These are phyloP conservation scores for Etheostoma cragini DNA, from an alignment of 2,113 vertebrate species.

Conservation along the genomic window DNA sequence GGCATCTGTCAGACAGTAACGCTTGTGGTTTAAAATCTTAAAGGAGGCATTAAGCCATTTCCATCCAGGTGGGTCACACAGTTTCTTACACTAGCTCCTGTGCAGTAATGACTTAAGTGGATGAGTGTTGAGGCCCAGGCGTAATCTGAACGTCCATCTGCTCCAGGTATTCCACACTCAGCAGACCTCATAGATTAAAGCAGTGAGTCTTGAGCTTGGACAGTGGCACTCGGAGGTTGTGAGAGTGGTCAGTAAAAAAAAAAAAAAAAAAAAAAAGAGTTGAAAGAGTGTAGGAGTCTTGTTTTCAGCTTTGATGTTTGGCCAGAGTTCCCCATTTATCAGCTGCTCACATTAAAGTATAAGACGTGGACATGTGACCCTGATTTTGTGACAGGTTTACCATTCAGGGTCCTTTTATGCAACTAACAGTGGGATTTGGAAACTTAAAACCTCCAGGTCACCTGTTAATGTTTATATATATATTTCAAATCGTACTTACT, in stretches of 20 bases:
- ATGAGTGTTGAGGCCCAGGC: constrained; percentile 68
- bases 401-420: too few relatives aligned
- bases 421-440: too few relatives aligned
- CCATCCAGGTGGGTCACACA: constrained; percentile 29
- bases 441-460: too few relatives aligned
- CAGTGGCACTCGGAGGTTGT: neutral
- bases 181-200: constrained; percentile 72
- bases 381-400: too few relatives aligned
- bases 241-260: neutral
- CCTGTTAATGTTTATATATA: too few relatives aligned
- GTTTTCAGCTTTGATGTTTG: neutral
- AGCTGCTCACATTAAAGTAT: neutral
- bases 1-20: neutral
- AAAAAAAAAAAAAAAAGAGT: too few relatives aligned
- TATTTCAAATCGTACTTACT: neutral
- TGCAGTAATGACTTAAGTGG: constrained; percentile 82
- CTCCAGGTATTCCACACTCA: constrained; percentile 46
- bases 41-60: constrained; percentile 43
- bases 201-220: neutral
- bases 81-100: constrained; percentile 42
- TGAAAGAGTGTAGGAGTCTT: neutral
- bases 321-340: too few relatives aligned
- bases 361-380: neutral
- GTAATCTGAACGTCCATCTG: constrained; percentile 82
- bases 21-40: constrained; percentile 31